A percentile compares a stretch with the other conserved stretches of the same genome.
phyloP scores from a whole-genome alignment of 2,797 vertebrate genomes.

The Molossus molossus region DNA sequence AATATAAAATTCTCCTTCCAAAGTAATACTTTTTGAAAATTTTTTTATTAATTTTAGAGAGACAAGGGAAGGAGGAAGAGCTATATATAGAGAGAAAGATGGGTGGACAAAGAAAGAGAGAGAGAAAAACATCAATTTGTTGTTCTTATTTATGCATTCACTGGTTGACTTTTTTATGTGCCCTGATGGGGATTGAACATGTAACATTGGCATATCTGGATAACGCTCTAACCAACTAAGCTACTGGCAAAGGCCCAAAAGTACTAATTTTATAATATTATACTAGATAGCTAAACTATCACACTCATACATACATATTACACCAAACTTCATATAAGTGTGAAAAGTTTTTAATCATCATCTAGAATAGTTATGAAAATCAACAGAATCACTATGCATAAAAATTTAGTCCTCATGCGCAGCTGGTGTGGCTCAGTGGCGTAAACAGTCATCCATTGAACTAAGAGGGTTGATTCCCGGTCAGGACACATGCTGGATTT shows the following conservation, averaged over 20 bases:
- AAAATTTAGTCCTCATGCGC: neutral
- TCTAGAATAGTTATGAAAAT: constrained; percentile 35
- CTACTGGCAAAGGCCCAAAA: constrained; percentile 26
- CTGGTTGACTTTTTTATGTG: neutral
- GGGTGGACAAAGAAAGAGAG: neutral
- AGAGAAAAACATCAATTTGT: neutral
- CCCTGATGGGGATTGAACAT: neutral
- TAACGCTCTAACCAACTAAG: neutral
- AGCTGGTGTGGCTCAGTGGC: too few relatives aligned
- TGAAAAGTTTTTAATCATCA: constrained; percentile 61
- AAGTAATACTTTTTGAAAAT: neutral
- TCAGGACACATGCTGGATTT: too few relatives aligned
- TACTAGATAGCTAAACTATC: constrained; percentile 37
- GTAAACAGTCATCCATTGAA: too few relatives aligned
- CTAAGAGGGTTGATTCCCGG: too few relatives aligned
- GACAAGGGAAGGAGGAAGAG: neutral
- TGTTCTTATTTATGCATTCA: neutral
- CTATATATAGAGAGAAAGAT: neutral
- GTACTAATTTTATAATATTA: constrained; percentile 65
- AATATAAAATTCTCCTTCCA: constrained; percentile 75
- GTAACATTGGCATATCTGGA: neutral
- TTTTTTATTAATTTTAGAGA: neutral
- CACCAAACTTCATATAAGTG: neutral
- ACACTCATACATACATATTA: constrained; percentile 16
- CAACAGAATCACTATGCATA: constrained; percentile 51